phyloP scores from a whole-genome alignment of 1,140 invertebrate species.

The Penaeus chinensis region DNA sequence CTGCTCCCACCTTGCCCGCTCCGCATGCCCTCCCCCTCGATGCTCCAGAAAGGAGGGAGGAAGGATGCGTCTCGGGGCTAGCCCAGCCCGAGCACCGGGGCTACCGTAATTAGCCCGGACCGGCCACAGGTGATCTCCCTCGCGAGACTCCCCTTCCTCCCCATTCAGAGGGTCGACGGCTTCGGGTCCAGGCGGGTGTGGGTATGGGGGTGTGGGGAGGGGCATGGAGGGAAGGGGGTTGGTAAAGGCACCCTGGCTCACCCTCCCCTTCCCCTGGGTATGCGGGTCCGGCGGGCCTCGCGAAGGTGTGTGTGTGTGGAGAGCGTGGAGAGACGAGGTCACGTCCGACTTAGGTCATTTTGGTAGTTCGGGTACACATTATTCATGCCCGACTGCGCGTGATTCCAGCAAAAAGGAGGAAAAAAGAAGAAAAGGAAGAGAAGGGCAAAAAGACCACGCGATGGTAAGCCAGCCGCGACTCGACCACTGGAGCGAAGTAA shows the following conservation, averaged over 20 bases:
- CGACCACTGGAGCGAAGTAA: slow-evolving; percentile 48
- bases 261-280: background rate
- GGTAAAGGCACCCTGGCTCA: background rate
- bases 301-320: slow-evolving; percentile 6
- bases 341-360: slow-evolving; percentile 52
- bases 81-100: no score
- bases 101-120: no score
- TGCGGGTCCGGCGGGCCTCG: background rate
- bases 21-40: no score
- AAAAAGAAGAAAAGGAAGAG: background rate
- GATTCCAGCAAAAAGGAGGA: slow-evolving; percentile 36
- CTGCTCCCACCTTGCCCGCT: no score
- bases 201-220: background rate
- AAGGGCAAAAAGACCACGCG: no score
- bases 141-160: no score
- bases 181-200: background rate
- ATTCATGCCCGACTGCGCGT: slow-evolving; percentile 56
- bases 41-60: no score
- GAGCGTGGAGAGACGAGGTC: slow-evolving; percentile 24
- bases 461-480: slow-evolving; percentile 32
- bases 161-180: no score
- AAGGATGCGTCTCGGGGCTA: no score
- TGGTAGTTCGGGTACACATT: slow-evolving; percentile 55
- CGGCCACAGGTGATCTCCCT: no score
- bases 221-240: background rate